Conservation (phyloP, 2,113 vertebrate species). For the Embiotoca jacksoni region DNA sequence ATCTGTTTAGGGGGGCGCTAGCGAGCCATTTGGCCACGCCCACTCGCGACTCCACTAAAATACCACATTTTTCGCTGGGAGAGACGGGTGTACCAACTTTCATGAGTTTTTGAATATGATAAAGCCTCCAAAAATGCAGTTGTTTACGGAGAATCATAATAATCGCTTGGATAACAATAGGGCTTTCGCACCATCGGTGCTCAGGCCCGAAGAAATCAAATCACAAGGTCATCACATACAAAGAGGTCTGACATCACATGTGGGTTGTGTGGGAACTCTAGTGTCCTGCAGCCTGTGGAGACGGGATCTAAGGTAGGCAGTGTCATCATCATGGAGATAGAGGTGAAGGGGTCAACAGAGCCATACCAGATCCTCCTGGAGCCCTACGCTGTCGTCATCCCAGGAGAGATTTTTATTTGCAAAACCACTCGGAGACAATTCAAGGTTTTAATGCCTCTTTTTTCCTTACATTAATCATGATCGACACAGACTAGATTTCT, state of each 20-base stretch:
- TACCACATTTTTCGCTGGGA: too few species aligned
- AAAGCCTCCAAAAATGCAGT: too few species aligned
- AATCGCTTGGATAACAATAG: too few species aligned
- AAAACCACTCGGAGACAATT: constrained; percentile 85
- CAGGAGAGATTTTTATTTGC: constrained; percentile 88
- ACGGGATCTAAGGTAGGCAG: constrained; percentile 66
- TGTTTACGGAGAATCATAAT: too few species aligned
- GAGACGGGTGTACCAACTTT: too few species aligned
- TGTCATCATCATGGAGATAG: constrained; percentile 88
- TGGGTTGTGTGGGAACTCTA: constrained; percentile 51
- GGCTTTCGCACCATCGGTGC: too few species aligned
- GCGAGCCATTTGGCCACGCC: too few species aligned
- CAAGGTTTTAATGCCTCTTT: constrained; percentile 81
- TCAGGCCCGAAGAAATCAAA: not conserved
- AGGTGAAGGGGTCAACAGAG: constrained; percentile 90
- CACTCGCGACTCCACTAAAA: too few species aligned
- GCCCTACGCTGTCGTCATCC: constrained; percentile 89
- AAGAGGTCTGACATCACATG: not conserved
- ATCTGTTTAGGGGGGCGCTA: too few species aligned
- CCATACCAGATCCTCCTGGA: constrained; percentile 89
- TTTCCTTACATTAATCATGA: too few species aligned
- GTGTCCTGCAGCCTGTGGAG: constrained; percentile 62
- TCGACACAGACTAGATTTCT: not conserved
- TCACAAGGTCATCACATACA: not conserved
- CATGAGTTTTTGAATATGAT: too few species aligned